phyloP scores from a whole-genome alignment of 2,113 vertebrate genomes.

The Actinemys pallida region DNA sequence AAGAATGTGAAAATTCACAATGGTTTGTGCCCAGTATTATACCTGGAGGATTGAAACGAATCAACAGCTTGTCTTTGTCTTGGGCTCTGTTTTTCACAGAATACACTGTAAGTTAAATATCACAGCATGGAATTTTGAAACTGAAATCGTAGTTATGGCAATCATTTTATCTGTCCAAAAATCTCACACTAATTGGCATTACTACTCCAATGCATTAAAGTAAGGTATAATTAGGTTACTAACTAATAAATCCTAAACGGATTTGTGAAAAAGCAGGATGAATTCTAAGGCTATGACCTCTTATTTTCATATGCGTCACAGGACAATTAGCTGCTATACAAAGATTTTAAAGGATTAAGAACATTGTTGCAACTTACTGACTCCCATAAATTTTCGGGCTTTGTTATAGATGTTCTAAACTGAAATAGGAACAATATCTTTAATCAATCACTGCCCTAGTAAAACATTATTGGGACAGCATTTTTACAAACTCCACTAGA shows the following conservation, averaged over 20 bases:
- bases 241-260: not conserved
- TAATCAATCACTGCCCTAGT: accelerated
- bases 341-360: not conserved
- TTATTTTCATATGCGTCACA: not conserved
- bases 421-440: not conserved
- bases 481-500: not conserved
- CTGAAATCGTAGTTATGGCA: not conserved
- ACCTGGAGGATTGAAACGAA: not conserved
- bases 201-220: not conserved
- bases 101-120: accelerated
- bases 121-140: not conserved
- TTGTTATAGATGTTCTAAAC: not conserved
- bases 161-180: not conserved
- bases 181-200: not conserved
- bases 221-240: not conserved
- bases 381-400: not conserved
- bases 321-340: not conserved
- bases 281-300: not conserved
- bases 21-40: not conserved
- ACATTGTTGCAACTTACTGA: not conserved
- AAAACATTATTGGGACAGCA: not conserved
- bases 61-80: accelerated
- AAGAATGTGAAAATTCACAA: not conserved
- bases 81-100: not conserved
- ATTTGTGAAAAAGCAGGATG: not conserved